Evolutionary conservation across 2,888 invertebrate species (phyloP), one percentile per base, ranked within the genome.

Genomic region (Aphelenchoides bicaudatus): DNA sequence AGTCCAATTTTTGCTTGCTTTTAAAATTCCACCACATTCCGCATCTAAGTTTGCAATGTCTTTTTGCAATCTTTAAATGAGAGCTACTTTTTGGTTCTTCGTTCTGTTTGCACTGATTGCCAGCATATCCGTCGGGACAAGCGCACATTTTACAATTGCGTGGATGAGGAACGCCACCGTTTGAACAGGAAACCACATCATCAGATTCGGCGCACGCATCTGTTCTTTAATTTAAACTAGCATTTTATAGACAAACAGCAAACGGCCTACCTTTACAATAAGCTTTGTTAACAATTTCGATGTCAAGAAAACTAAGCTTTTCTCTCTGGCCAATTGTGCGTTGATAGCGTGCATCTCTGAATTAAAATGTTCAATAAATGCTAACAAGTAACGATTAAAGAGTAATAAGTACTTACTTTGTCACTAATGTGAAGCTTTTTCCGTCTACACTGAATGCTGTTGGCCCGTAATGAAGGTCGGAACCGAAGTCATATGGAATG

Each of bases 241-340:
- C 56, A 53, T 10, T n/a, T 58, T 61, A 61, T 62, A 52, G 43
- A 57, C 4, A 31, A 43, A 43, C 13, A 16, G 27, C 13, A 6
- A 55, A 58, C 13, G 2, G 19, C 51, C 51, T 57, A 75, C 77
- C 69, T 63, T 58, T 54, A 59, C 78, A 78, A 46, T 78, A 78
- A 4, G 73, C 75, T 21, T 59, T 66, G 56, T 78, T 78, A 53
- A 78, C 73, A 5, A 68, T 66, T 19, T 61, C 56, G n/a, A 71
- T 62, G 51, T 72, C 61, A n/a, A 30, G 34, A 30, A 78, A 78
- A 3, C 76, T 72, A 4, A 76, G 67, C 6, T 63, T 61, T 48
- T 78, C 78, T 16, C 78, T 50, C 54, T 78, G 78, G 25, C 78
- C 78, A 47, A 79, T 79, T 0, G 78, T 78, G 27, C 65, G 61